Evolutionary conservation across 1,140 invertebrate genomes (phyloP).

Genomic region (Stenopsyche tienmushanensis): DNA sequence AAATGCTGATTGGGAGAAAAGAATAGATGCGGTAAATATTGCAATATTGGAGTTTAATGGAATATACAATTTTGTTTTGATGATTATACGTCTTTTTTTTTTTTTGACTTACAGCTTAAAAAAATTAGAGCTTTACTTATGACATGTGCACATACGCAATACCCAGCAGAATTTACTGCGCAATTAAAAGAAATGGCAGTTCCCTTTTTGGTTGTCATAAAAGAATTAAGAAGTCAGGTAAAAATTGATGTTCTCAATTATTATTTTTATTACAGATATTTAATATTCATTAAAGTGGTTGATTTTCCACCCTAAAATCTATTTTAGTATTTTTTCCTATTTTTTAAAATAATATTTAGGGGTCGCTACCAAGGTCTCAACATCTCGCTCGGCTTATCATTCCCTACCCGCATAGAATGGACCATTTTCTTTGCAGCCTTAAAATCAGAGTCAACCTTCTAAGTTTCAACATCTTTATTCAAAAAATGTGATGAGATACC

Average conservation of each 20-base stretch:
- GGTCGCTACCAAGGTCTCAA: too few relatives aligned
- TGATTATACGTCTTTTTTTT: neutral
- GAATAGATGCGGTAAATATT: constrained; percentile 75
- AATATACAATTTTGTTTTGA: constrained; percentile 5
- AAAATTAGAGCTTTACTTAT: constrained; percentile 80
- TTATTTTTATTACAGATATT: neutral
- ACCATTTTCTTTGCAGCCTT: too few relatives aligned
- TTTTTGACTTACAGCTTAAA: constrained; percentile 66
- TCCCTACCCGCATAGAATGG: too few relatives aligned
- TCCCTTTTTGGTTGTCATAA: constrained; percentile 79
- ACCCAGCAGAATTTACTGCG: constrained; percentile 81
- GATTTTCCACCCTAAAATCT: too few relatives aligned
- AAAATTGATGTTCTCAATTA: neutral
- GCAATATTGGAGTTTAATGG: constrained; percentile 3
- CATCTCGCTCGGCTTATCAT: too few relatives aligned
- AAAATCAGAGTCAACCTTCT: too few relatives aligned
- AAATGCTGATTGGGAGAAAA: constrained; percentile 89
- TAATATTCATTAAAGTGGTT: neutral
- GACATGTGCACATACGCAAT: constrained; percentile 73
- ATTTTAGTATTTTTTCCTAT: neutral
- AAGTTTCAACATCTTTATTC: too few relatives aligned
- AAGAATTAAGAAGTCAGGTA: constrained; percentile 83
- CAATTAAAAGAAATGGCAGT: constrained; percentile 79
- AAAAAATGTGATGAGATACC: too few relatives aligned
- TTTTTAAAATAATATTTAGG: too few relatives aligned